Evolutionary conservation across 2,888 invertebrate genomes (phyloP), one percentile per base, ranked within the genome.

Genomic region (Mythimna vitellina): DNA sequence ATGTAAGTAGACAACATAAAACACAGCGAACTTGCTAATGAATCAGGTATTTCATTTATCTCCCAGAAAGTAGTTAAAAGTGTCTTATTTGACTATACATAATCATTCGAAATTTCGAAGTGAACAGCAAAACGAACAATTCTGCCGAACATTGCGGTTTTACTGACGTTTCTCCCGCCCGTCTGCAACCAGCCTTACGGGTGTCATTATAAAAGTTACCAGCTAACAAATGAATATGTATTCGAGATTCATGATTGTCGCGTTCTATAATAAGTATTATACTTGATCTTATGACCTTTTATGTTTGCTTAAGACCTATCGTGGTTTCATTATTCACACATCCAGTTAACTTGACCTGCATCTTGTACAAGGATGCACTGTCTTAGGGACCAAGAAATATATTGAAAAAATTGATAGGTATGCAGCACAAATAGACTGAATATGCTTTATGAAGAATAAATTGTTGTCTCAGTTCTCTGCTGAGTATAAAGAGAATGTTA

Each of bases 251-350:
- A 70, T 74, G 61, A 57, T 56, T 80, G 83, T 82, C 54, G 75
- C 72, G 53, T 80, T 73, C 74, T 70, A 65, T 65, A 57, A 72
- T 58, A n/a, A n/a, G n/a, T n/a, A 76, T 82, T 61, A 79, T 82
- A 82, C 74, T 79, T 80, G 80, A 80, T 80, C 83, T 65, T 74
- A 65, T 62, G 83, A 82, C 66, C 80, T 80, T 82, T 78, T 49
- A 75, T 57, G 29, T 63, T 54, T 70, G 64, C 57, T 56, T 14
- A 54, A 32, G 35, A 69, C 22, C 63, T 57, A 82, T 67, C 58
- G 63, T 80, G 68, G 42, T 61, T 65, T 65, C 22, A 65, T 73
- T 65, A 82, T 64, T 35, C 8, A 64, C 29, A 35, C 20, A 22
- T 42, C 61, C 42, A 81, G 25, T 54, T 46, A 56, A 10, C 54